Conservation (phyloP, 2,113 vertebrate genomes). For the Parus major region DNA sequence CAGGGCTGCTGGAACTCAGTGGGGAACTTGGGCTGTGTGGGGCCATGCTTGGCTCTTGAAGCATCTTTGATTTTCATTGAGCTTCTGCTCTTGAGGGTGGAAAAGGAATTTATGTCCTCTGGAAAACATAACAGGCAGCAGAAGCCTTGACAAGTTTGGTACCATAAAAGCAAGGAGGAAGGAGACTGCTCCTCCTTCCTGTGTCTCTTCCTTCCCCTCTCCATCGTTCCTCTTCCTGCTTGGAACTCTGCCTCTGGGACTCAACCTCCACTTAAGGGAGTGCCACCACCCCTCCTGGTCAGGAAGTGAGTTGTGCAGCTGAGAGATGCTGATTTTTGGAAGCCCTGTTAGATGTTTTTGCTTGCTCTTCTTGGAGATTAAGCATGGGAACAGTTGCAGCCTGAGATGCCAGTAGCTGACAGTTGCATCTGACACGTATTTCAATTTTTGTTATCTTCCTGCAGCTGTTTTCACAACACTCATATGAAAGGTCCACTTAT, state of each 20-base stretch:
- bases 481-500: slow-evolving; percentile 3
- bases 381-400: background rate
- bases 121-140: background rate
- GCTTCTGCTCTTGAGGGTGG: background rate
- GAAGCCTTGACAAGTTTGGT: background rate
- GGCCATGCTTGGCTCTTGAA: background rate
- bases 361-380: background rate
- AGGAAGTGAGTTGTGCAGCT: background rate
- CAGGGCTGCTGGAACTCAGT: background rate
- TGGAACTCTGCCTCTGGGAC: background rate
- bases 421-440: background rate
- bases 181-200: background rate
- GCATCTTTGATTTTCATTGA: background rate
- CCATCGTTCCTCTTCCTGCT: background rate
- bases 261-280: accelerated
- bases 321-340: background rate
- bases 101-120: background rate
- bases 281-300: background rate
- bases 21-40: background rate
- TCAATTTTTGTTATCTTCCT: slow-evolving; percentile 10
- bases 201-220: background rate
- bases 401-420: background rate
- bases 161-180: background rate
- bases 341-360: background rate
- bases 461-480: slow-evolving; percentile 31